Base-by-base conservation (phyloP, 2,888 invertebrate genomes). In the Sminthurinus aureus region DNA sequence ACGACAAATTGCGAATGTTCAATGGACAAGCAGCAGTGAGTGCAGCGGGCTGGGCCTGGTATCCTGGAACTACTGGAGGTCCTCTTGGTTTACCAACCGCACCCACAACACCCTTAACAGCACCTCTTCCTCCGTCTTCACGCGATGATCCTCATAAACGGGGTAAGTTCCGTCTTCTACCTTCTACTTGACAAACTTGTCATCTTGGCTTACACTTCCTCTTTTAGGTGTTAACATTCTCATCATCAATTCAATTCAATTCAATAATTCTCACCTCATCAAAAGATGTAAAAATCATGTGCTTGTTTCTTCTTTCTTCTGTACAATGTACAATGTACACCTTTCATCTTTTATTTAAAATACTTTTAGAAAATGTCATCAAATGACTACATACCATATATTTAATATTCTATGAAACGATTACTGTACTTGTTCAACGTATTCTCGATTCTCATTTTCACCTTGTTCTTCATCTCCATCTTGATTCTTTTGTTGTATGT, bases 1-100 rank as follows among this genome's bases (percentile, higher is more conserved):
- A 98, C 91, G 98, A 98, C 91, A 98, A 97, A 91, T 92, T 98
- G 88, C 93, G 98, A 89, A 96, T 98, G 95, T 96, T 98, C 91
- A 98, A 98, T 91, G 97, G 96, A 0, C 96, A 96, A 91, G 94
- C 94, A 58, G 88, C 88, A 18, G 88, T 88, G 69, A 85, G 86
- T 81, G 88, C 88, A 22, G 90, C 94, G 83, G 95, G 94, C 81
- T 97, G 95, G 93, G 94, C 94, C 90, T 96, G 96, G 96, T 96
- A 96, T 91, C 95, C 96, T 15, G 93, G 93, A 0, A 93, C 95
- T 64, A 94, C 95, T 0, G 93, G 95, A 84, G 92, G 93, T 86
- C 96, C 96, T 90, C 91, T 94, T 90, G 89, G 94, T 90, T 87
- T 92, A 79, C 90, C 89, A 89, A 91, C 93, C 92, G 91, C 93